Conservation (phyloP, 2,797 vertebrate genomes). For the Typhlichthys eigenmanni region DNA sequence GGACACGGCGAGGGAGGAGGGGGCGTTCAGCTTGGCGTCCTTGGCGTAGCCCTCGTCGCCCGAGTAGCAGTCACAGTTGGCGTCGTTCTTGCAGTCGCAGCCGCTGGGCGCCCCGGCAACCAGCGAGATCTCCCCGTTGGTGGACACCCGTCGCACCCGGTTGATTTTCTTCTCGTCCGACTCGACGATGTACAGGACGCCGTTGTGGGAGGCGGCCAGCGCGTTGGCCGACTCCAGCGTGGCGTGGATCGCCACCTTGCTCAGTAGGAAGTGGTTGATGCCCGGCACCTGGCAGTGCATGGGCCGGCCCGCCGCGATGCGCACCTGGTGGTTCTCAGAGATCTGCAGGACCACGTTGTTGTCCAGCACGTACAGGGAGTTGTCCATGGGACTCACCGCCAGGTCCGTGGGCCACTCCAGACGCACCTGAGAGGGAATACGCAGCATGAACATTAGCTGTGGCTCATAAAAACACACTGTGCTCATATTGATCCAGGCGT, state of each 20-base stretch:
- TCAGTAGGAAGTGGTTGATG: conserved; percentile 95
- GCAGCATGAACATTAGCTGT: conserved; percentile 30
- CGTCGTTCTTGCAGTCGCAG: conserved; percentile 97
- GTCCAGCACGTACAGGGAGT: conserved; percentile 94
- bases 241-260: conserved; percentile 93
- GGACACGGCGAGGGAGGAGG: conserved; percentile 91
- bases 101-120: conserved; percentile 93
- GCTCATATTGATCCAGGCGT: conserved; percentile 50
- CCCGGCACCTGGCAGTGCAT: conserved; percentile 99
- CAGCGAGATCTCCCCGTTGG: conserved; percentile 92
- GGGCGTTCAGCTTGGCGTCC: conserved; percentile 91
- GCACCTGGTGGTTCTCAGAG: conserved; percentile 97
- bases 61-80: conserved; percentile 96
- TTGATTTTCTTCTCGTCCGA: conserved; percentile 98
- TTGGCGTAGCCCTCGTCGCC: conserved; percentile 97
- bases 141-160: conserved; percentile 93
- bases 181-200: conserved; percentile 93
- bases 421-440: conserved; percentile 81
- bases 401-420: conserved; percentile 98
- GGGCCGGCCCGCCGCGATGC: conserved; percentile 92
- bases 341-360: conserved; percentile 97
- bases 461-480: conserved; percentile 25
- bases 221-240: conserved; percentile 94
- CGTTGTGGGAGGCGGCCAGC: conserved; percentile 90
- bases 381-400: conserved; percentile 95